These are phyloP conservation scores for Microcebus jonahi DNA, from an alignment of 2,113 vertebrate genomes.

Conservation along the genomic window DNA sequence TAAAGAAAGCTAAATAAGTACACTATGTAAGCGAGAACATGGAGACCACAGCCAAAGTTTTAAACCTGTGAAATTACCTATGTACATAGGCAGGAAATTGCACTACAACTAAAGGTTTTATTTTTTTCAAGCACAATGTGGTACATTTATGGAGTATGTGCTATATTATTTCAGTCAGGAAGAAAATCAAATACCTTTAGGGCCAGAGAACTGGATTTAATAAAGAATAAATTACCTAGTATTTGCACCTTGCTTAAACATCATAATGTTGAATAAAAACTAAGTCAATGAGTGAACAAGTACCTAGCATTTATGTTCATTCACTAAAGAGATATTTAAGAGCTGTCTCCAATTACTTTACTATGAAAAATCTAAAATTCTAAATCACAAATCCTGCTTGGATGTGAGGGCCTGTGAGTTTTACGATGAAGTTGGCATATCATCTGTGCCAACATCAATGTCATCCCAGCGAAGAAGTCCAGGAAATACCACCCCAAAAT, in stretches of 20 bases:
- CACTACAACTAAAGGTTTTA: background rate
- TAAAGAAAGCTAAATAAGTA: conserved; percentile 28
- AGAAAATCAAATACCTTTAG: conserved; percentile 31
- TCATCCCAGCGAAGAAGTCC: background rate
- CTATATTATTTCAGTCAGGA: background rate
- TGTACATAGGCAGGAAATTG: background rate
- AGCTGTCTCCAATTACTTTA: background rate
- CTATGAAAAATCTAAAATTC: background rate
- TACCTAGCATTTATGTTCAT: background rate
- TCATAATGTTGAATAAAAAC: conserved; percentile 18
- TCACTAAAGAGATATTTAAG: background rate
- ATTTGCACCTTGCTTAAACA: background rate
- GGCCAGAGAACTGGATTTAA: background rate
- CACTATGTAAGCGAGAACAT: background rate
- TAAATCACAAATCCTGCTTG: background rate
- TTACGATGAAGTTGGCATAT: background rate
- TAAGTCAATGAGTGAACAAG: background rate
- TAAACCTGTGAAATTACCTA: background rate
- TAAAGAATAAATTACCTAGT: background rate
- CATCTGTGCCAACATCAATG: background rate
- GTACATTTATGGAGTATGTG: background rate
- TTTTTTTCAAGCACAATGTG: background rate
- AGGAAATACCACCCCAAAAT: background rate
- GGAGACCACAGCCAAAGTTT: background rate
- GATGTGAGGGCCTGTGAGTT: background rate